These are phyloP conservation scores for Platycnemis pennipes DNA, from an alignment of 2,888 invertebrate genomes.

Conservation along the genomic window DNA sequence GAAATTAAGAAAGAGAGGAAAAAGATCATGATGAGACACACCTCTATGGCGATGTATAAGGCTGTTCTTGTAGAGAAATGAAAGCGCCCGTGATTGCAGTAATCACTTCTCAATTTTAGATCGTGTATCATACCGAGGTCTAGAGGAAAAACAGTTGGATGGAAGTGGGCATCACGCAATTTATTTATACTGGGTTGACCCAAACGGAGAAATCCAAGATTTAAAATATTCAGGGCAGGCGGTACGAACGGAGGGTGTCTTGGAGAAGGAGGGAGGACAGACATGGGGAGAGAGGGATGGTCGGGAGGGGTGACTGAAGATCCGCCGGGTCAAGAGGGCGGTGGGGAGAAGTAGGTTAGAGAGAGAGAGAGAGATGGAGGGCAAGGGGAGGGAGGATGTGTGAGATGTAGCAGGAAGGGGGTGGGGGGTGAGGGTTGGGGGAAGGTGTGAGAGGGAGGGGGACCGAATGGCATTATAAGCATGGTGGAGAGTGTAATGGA, in stretches of 20 bases:
- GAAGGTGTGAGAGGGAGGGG: not conserved
- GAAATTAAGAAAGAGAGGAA: too few species aligned
- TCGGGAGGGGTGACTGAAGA: not conserved
- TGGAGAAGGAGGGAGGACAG: not conserved
- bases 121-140: not conserved
- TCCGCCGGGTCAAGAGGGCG: too few species aligned
- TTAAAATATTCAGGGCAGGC: conserved; percentile 20
- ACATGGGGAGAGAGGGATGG: not conserved
- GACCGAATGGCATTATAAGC: not conserved
- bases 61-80: too few species aligned
- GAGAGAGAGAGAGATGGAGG: not conserved
- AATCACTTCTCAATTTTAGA: too few species aligned
- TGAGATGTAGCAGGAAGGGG: not conserved
- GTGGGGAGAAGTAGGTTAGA: not conserved
- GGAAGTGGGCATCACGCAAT: not conserved
- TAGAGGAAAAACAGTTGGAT: not conserved
- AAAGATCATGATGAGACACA: too few species aligned
- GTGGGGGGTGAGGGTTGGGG: not conserved
- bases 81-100: too few species aligned
- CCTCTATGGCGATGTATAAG: too few species aligned
- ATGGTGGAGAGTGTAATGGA: not conserved
- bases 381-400: not conserved
- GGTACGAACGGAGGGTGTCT: not conserved
- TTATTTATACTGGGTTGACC: not conserved
- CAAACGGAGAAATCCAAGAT: conserved; percentile 11